Base-by-base conservation (phyloP, 2,797 vertebrate genomes). In the Sebastes kiyomatsui region DNA sequence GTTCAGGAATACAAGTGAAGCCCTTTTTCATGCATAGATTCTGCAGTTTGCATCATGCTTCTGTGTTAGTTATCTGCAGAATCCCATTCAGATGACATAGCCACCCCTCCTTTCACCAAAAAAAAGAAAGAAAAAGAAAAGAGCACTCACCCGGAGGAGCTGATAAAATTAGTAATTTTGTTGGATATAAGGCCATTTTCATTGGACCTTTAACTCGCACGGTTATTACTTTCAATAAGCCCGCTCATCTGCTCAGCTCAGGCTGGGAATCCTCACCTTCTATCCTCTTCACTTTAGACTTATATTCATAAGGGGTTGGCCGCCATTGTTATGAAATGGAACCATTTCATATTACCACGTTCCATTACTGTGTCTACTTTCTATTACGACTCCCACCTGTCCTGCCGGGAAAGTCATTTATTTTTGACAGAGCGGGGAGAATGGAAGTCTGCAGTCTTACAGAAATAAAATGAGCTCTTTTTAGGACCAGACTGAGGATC, bases 111-210 rank as follows among this genome's bases (percentile, higher is more conserved):
- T 18, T 49, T 0, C 46, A 7, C 7, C 46, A 20, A 49, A 49
- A 20, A 46, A 49, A 20, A 49, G 46, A 20, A 20, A 20, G 46
- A 49, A 70, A n/a, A 62, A 62, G 96, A 96, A 93, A 96, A 96
- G 81, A 94, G 91, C 75, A 96, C 84, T 80, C 95, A 96, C 73
- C 94, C 97, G 67, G 96, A 97, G 85, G 96, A 97, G 83, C 93
- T 97, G 56, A 95, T 98, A 89, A 98, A 97, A 83, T 85, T 55
- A 96, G 96, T 96, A 88, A 67, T 85, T 82, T 79, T 77, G 72
- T 54, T 67, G 80, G 70, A 85, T 79, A 67, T 60, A 11, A 52
- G 52, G 35, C 74, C 38, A 64, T 87, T 90, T 85, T 79, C 73
- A 83, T 33, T 66, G 80, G 79, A 77, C 85, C 64, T 88, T 87